A percentile compares a stretch with the other conserved stretches of the same genome.
These are phyloP conservation scores for Cylas formicarius DNA, from an alignment of 1,140 invertebrate species.

Conservation along the genomic window DNA sequence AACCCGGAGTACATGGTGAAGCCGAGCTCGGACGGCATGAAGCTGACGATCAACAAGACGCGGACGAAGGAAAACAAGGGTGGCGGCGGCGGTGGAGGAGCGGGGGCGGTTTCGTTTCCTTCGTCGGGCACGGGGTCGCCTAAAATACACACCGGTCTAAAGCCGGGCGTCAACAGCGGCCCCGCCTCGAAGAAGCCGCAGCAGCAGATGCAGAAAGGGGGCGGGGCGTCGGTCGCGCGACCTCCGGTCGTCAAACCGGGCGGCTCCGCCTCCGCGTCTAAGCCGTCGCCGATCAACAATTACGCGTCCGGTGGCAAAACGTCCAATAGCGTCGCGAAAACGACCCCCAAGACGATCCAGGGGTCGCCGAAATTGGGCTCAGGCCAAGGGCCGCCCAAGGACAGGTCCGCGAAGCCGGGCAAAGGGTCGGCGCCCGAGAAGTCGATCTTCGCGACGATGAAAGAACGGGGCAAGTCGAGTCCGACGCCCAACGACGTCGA, in stretches of 20 bases:
- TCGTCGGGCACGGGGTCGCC: constrained; percentile 53
- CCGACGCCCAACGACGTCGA: constrained; percentile 51
- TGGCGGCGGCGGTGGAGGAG: constrained; percentile 2
- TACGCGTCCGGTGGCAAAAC: constrained; percentile 10
- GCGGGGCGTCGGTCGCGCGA: constrained; percentile 10
- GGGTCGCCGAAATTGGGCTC: constrained; percentile 45
- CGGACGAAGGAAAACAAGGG: constrained; percentile 53
- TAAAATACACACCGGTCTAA: constrained; percentile 73
- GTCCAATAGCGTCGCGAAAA: constrained; percentile 11
- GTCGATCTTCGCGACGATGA: constrained; percentile 54
- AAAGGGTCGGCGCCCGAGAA: constrained; percentile 51
- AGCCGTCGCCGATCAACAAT: constrained; percentile 14
- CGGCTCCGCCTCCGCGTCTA: constrained; percentile 11
- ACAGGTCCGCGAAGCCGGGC: constrained; percentile 47
- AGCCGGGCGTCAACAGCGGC: constrained; percentile 74
- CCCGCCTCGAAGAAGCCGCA: constrained; percentile 72
- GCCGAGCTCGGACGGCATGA: constrained; percentile 76
- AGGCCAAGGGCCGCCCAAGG: constrained; percentile 42
- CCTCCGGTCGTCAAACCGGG: background rate
- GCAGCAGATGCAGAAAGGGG: constrained; percentile 30
- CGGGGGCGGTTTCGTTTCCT: constrained; percentile 1
- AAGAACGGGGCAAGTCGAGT: constrained; percentile 55
- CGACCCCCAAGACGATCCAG: constrained; percentile 17
- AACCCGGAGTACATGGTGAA: constrained; percentile 82
- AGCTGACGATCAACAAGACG: constrained; percentile 84